Percentiles rank a stretch among this genome's conserved stretches.
phyloP scores from a whole-genome alignment of 2,797 vertebrate species.

The Myotis daubentonii region DNA sequence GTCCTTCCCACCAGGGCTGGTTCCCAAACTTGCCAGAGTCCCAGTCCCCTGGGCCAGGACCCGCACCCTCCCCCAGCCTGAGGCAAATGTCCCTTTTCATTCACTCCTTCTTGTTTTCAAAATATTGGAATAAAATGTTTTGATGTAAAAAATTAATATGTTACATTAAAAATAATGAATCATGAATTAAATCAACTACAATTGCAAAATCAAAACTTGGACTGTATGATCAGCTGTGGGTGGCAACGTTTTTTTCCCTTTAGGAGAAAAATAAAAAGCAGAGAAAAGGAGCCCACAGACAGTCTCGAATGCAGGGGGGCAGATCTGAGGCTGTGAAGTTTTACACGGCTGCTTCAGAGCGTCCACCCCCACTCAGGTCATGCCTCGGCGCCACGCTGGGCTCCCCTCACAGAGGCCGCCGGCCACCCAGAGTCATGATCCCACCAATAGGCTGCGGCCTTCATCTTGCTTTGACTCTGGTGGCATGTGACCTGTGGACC shows the following conservation, averaged over 20 bases:
- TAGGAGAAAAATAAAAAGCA: not conserved
- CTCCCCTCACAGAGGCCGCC: not conserved
- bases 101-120: not conserved
- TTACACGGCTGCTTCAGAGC: fast-evolving
- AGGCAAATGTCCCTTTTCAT: not conserved
- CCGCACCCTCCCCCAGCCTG: not conserved
- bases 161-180: not conserved
- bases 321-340: not conserved
- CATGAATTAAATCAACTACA: slow-evolving; percentile 11
- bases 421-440: too few relatives aligned
- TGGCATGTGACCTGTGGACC: not conserved
- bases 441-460: fast-evolving
- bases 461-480: not conserved
- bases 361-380: not conserved
- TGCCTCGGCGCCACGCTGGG: fast-evolving
- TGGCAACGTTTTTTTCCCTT: not conserved
- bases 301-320: fast-evolving
- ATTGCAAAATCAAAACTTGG: not conserved
- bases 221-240: not conserved
- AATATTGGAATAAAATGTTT: not conserved
- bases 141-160: not conserved
- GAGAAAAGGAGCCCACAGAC: not conserved
- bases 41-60: not conserved
- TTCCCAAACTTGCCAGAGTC: not conserved
- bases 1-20: not conserved